Base-by-base conservation (phyloP, 2,888 invertebrate genomes). In the Aleiodes testaceus region DNA sequence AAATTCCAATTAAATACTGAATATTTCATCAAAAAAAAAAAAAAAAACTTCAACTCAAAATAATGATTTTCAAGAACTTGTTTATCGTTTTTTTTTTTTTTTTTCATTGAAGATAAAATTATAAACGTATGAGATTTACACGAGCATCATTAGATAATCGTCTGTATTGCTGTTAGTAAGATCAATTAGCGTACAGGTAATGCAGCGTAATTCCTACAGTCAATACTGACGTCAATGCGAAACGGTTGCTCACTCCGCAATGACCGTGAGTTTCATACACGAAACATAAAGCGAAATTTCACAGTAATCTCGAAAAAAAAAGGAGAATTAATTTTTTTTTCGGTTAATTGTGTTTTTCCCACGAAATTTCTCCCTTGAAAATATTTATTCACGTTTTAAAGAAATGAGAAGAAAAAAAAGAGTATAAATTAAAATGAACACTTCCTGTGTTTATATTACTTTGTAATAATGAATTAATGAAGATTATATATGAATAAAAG, bases 161-260 rank as follows among this genome's bases (percentile, higher is more conserved):
- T 75, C 73, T 69, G 66, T 52, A 44, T 52, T 50, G 18, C 18
- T 66, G 61, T 45, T 16, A 69, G 55, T 65, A 53, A 64, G 75
- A 76, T 78, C 79, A 78, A 81, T 82, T 79, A 79, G 65, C 73
- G 77, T 74, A 64, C 76, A 74, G 75, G 75, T 78, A 77, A 79
- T 75, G 72, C 74, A 76, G 72, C 76, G 79, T 78, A 79, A 82
- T 82, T 81, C 69, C 77, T 78, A 77, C 77, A 74, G 77, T 79
- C 80, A 79, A 81, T 77, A 69, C 73, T 82, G 80, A 83, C 81
- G 82, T 82, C 80, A 77, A 69, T 69, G 16, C 16, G 18, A 63
- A 42, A 61, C 36, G 50, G 14, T 42, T 16, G 36, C 42, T 20
- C 22, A 14, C 18, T 55, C 30, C 5, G 16, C 42, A 42, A 59